Conservation (phyloP, 2,888 invertebrate species). For the Acrobasis repandana region DNA sequence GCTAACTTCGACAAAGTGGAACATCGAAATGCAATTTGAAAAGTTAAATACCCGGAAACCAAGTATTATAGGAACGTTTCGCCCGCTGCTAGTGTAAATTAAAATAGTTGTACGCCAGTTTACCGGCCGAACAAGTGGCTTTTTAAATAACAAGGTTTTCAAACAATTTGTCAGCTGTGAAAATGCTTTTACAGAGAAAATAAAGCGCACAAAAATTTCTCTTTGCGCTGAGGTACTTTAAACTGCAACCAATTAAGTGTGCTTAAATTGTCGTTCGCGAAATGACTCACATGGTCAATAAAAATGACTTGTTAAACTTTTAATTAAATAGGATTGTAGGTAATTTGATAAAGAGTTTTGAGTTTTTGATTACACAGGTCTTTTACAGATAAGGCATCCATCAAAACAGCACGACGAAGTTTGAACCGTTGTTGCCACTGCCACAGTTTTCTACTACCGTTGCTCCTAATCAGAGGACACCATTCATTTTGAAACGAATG, state of each 20-base stretch:
- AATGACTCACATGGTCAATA: not conserved
- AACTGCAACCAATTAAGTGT: conserved; percentile 1
- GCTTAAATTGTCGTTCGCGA: conserved; percentile 5
- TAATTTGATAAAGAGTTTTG: no score
- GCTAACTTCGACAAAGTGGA: conserved; percentile 51
- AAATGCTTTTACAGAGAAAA: conserved; percentile 8
- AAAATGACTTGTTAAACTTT: not conserved
- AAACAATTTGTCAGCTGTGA: not conserved
- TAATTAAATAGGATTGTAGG: no score
- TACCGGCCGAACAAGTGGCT: not conserved
- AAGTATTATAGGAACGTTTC: conserved; percentile 33
- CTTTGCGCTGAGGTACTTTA: not conserved
- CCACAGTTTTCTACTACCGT: no score
- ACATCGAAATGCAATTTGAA: conserved; percentile 63
- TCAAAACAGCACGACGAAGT: no score
- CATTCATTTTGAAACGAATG: no score
- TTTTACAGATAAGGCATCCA: no score
- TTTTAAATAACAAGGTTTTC: conserved; percentile 6
- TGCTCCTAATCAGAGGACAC: no score
- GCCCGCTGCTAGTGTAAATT: conserved; percentile 18
- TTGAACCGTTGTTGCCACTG: no score
- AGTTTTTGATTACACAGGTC: no score
- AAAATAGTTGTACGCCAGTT: conserved; percentile 22
- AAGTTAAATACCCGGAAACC: conserved; percentile 53
- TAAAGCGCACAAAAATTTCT: not conserved